A percentile compares a stretch with the other conserved stretches of the same genome.
phyloP scores from a whole-genome alignment of 2,888 invertebrate genomes.

The Hirtodrosophila cameraria region DNA sequence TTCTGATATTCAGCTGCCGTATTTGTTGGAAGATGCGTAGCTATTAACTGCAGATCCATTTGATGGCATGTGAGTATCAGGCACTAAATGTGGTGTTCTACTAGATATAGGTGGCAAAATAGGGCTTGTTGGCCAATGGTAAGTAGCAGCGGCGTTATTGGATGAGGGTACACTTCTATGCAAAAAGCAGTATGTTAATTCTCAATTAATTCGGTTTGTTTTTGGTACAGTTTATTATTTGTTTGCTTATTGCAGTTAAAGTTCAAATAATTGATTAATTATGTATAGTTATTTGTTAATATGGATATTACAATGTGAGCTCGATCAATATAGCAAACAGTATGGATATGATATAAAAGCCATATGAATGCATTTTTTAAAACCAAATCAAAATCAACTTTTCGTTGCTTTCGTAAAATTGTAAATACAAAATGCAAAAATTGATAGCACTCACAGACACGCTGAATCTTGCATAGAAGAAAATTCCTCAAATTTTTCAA shows the following conservation, averaged over 20 bases:
- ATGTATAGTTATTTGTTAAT: slow-evolving; percentile 7
- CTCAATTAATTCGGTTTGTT: slow-evolving; percentile 48
- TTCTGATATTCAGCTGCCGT: slow-evolving; percentile 84
- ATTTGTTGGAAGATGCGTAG: slow-evolving; percentile 84
- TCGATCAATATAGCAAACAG: slow-evolving; percentile 47
- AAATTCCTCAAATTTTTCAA: slow-evolving; percentile 36
- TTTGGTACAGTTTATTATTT: background rate
- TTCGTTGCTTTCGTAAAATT: background rate
- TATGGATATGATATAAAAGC: slow-evolving; percentile 48
- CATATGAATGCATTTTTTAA: slow-evolving; percentile 43
- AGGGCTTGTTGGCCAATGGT: slow-evolving; percentile 93
- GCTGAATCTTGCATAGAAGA: slow-evolving; percentile 71
- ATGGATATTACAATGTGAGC: slow-evolving; percentile 51
- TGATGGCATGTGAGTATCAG: slow-evolving; percentile 86
- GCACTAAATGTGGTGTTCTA: slow-evolving; percentile 89
- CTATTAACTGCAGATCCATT: slow-evolving; percentile 84
- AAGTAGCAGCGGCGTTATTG: slow-evolving; percentile 86
- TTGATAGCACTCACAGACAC: slow-evolving; percentile 59
- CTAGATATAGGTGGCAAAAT: slow-evolving; percentile 89
- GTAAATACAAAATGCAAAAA: slow-evolving; percentile 40
- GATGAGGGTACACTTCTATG: slow-evolving; percentile 85
- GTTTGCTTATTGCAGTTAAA: slow-evolving; percentile 6
- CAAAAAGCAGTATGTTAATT: slow-evolving; percentile 83
- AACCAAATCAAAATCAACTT: slow-evolving; percentile 16
- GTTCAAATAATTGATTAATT: slow-evolving; percentile 5